Evolutionary conservation across 1,140 invertebrate species (phyloP), one percentile per base, ranked within the genome.

Genomic region (Drosophila dunni): DNA sequence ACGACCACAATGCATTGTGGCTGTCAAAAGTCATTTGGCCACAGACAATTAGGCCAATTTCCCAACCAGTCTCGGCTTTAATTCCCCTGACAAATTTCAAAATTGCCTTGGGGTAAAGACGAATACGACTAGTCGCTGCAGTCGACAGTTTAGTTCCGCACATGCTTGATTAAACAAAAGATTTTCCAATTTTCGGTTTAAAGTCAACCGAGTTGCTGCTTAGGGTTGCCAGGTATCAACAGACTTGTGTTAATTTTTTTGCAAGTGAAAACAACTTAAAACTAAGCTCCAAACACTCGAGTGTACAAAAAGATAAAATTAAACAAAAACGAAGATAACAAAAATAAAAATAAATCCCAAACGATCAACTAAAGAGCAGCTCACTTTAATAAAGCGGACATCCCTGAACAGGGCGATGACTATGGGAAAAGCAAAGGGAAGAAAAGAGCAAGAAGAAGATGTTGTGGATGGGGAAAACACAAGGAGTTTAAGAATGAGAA

Each of bases 321-420:
- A 40, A 13, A 36, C 40, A 53, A 20, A 20, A 20, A 1, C 17
- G 17, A 44, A 50, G 44, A 53, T 34, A 56, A 45, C 38, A 51
- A 38, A 13, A 54, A 58, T 53, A 63, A 74, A 65, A 54, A 42
- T 58, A 34, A 38, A 66, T 63, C 66, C 50, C 33, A 63, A 56
- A 73, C 67, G 61, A 67, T 84, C 75, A 70, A 84, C 67, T 69
- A 58, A 60, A 68, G 64, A 38, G 54, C 38, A 58, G 67, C 72
- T 75, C 78, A 34, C 62, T 36, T 36, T 72, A 44, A 69, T 72
- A 48, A 53, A 78, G 58, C 51, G 34, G 36, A 46, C 53, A 69
- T 62, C 67, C 46, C 54, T 38, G n/a, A 36, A 5, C 50, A 36
- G 62, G 57, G 24, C 24, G 64, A 33, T 51, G 50, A 51, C 45